Conservation (phyloP, 1,140 invertebrate species). For the Diorhabda elongata region DNA sequence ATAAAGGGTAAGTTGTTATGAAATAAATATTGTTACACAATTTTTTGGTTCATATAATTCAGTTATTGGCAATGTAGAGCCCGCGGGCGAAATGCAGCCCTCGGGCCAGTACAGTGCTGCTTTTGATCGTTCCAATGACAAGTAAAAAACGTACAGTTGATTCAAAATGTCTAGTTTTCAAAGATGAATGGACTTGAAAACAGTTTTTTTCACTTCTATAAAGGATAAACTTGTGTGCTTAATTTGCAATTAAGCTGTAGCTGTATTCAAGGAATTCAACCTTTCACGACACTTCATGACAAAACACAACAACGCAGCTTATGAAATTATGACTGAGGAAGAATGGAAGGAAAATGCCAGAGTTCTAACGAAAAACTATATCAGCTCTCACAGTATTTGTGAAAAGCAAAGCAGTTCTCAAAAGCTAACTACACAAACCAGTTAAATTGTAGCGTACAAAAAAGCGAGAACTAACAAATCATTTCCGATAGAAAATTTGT, state of each 20-base stretch:
- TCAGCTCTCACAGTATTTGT: too few relatives aligned
- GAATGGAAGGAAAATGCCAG: background rate
- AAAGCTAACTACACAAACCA: too few relatives aligned
- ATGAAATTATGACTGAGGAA: background rate
- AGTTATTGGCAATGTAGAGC: background rate
- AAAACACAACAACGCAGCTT: background rate
- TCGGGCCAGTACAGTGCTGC: background rate
- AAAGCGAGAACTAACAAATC: too few relatives aligned
- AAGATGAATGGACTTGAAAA: background rate
- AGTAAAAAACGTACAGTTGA: background rate
- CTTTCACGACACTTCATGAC: conserved; percentile 8
- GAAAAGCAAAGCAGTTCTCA: too few relatives aligned
- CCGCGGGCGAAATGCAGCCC: background rate
- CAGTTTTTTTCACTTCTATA: background rate
- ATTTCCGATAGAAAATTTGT: too few relatives aligned
- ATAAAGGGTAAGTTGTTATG: too few relatives aligned
- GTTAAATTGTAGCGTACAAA: too few relatives aligned
- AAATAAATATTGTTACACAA: too few relatives aligned
- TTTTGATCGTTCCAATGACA: background rate
- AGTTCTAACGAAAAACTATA: background rate
- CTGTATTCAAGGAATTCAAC: conserved; percentile 3
- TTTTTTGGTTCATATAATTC: background rate
- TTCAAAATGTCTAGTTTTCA: background rate
- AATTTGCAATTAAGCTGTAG: background rate
- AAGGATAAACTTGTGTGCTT: background rate